Conservation (phyloP, 1,140 invertebrate species). For the Sycophaga agraensis region DNA sequence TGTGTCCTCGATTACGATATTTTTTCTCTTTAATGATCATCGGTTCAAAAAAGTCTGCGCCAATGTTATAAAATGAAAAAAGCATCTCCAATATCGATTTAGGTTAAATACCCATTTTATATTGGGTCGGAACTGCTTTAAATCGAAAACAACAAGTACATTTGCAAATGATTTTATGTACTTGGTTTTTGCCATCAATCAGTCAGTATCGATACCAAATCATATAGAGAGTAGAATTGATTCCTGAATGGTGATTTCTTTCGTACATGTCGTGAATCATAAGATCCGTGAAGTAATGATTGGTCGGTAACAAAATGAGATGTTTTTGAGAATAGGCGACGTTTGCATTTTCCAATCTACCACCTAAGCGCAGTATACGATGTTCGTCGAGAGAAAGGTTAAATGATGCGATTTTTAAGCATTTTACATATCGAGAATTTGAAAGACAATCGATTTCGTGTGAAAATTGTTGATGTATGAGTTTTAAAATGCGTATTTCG, state of each 20-base stretch:
- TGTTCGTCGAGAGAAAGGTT: slow-evolving; percentile 43
- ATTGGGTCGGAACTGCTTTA: not conserved
- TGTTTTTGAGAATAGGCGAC: not conserved
- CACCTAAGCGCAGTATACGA: slow-evolving; percentile 46
- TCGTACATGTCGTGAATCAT: not conserved
- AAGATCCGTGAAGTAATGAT: not conserved
- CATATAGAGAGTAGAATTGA: not conserved
- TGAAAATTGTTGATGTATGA: not conserved
- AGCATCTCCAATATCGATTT: not conserved
- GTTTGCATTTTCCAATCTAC: slow-evolving; percentile 41
- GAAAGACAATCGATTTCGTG: not conserved
- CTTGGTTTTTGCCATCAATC: not conserved
- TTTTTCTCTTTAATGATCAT: too few relatives aligned
- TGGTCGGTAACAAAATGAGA: not conserved
- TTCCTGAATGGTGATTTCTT: not conserved
- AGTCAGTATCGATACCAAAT: not conserved
- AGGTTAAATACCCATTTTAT: not conserved
- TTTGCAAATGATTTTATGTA: not conserved
- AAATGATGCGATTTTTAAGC: not conserved
- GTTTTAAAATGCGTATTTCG: not conserved
- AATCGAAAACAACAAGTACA: not conserved
- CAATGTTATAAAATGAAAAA: too few relatives aligned
- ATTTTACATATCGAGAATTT: not conserved
- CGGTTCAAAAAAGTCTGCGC: too few relatives aligned
- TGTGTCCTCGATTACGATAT: too few relatives aligned